Evolutionary conservation across 2,797 vertebrate species (phyloP).

Genomic region (Esox lucius): DNA sequence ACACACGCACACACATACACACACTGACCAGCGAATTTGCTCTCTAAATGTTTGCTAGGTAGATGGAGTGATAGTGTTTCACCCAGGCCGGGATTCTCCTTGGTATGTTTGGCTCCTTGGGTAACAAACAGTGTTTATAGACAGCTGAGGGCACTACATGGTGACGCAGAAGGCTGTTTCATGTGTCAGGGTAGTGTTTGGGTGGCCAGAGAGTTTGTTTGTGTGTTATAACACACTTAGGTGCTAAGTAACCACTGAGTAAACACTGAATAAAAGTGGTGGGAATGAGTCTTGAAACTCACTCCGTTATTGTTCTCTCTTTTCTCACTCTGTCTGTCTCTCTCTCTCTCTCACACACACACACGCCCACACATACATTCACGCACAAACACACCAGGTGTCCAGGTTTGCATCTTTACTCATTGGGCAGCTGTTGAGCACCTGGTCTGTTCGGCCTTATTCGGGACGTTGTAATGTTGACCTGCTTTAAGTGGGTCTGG

Average conservation of each 20-base stretch:
- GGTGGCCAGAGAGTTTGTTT: conserved; percentile 29
- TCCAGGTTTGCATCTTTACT: background rate
- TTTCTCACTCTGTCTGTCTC: background rate
- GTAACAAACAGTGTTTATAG: conserved; percentile 31
- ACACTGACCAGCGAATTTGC: background rate
- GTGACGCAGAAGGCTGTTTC: conserved; percentile 20
- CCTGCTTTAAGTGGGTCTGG: conserved; percentile 30
- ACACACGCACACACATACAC: conserved; percentile 3
- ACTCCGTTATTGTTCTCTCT: background rate
- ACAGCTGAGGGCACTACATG: conserved; percentile 37
- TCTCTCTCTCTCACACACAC: background rate
- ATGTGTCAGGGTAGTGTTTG: conserved; percentile 33
- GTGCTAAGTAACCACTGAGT: conserved; percentile 47
- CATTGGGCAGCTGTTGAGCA: background rate
- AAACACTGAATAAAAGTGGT: conserved; percentile 46
- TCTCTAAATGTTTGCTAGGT: background rate
- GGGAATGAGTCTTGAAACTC: background rate
- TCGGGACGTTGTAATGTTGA: conserved; percentile 36
- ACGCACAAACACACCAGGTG: background rate
- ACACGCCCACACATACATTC: background rate
- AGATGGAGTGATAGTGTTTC: background rate
- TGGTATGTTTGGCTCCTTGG: background rate
- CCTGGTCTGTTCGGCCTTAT: background rate
- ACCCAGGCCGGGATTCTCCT: background rate
- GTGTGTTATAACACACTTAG: conserved; percentile 42